These are phyloP conservation scores for Artemia sinica DNA, from an alignment of 2,888 invertebrate species.

Conservation along the genomic window DNA sequence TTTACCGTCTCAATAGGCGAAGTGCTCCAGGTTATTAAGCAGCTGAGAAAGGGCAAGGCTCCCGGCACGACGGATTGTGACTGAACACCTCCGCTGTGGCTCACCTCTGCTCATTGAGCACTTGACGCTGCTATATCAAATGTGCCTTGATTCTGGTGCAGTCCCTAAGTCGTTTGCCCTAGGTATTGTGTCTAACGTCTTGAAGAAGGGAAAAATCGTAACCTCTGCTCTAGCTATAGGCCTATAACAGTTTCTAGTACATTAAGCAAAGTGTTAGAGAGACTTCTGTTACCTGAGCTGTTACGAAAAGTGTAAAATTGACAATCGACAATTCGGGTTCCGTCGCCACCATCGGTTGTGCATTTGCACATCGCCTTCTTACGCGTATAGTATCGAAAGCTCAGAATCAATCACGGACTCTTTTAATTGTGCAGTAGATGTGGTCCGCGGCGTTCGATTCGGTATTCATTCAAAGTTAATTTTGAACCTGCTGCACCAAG, in stretches of 20 bases:
- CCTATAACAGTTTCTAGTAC: neutral
- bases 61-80: neutral
- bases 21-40: neutral
- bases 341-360: neutral
- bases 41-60: neutral
- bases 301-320: neutral
- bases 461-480: too few relatives aligned
- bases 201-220: neutral
- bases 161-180: slow-evolving; percentile 3
- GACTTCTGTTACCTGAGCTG: slow-evolving; percentile 5
- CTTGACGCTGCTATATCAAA: neutral
- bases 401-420: neutral
- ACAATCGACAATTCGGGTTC: slow-evolving; percentile 4
- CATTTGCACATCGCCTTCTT: neutral
- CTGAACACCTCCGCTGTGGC: neutral
- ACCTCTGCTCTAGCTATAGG: neutral
- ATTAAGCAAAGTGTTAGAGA: neutral
- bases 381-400: slow-evolving; percentile 7
- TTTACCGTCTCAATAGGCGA: neutral
- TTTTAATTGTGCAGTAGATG: neutral
- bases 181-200: slow-evolving; percentile 7
- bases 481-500: too few relatives aligned
- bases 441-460: too few relatives aligned
- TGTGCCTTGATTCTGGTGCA: slow-evolving; percentile 6
- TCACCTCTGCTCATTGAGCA: neutral